Conservation (phyloP, 2,888 invertebrate species). For the Cerastis leucographa region DNA sequence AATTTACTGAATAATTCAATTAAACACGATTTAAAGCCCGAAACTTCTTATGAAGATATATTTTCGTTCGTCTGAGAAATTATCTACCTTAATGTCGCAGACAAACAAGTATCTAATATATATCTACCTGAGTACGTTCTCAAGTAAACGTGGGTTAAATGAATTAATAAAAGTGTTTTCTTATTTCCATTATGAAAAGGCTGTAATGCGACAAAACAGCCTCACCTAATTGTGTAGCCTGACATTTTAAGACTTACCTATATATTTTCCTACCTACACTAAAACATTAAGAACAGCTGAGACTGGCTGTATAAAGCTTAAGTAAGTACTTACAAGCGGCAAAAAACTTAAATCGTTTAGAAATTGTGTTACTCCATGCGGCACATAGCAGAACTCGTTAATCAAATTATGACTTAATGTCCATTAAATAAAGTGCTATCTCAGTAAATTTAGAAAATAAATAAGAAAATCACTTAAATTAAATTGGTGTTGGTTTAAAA, state of each 20-base stretch:
- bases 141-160: conserved; percentile 27
- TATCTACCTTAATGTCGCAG: conserved; percentile 31
- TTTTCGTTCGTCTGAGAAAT: conserved; percentile 42
- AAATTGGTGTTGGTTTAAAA: conserved; percentile 1
- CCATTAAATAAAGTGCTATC: conserved; percentile 13
- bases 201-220: not conserved
- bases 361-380: conserved; percentile 20
- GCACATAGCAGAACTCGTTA: not conserved
- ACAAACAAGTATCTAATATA: conserved; percentile 34
- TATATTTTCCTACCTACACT: conserved; percentile 10
- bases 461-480: not conserved
- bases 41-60: conserved; percentile 53
- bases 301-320: not conserved
- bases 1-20: conserved; percentile 61
- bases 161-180: conserved; percentile 35
- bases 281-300: conserved; percentile 10
- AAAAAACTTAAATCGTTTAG: conserved; percentile 16
- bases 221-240: conserved; percentile 27
- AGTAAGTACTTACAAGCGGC: not conserved
- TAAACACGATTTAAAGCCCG: conserved; percentile 51
- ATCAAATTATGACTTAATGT: conserved; percentile 27
- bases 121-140: conserved; percentile 16
- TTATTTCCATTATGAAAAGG: conserved; percentile 34
- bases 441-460: not conserved
- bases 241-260: conserved; percentile 22